Conservation (phyloP, 2,113 vertebrate genomes). For the Aptenodytes patagonicus region DNA sequence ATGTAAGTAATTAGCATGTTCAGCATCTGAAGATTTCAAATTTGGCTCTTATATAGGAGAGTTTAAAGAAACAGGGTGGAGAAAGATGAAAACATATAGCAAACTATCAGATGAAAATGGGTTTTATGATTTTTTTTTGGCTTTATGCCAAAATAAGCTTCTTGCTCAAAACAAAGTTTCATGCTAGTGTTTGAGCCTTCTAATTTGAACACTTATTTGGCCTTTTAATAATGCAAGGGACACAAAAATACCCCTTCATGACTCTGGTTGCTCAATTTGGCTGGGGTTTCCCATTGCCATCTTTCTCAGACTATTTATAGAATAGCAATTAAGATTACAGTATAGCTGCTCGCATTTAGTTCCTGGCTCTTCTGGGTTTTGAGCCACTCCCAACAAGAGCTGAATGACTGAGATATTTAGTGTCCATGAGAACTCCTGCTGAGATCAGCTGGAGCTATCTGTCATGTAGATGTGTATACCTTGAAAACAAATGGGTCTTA, state of each 20-base stretch:
- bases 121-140: not conserved
- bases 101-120: not conserved
- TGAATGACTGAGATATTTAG: constrained; percentile 7
- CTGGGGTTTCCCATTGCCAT: constrained; percentile 35
- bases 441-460: constrained; percentile 26
- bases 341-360: constrained; percentile 18
- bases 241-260: constrained; percentile 5
- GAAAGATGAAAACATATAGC: not conserved
- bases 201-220: constrained; percentile 6
- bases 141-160: not conserved
- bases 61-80: not conserved
- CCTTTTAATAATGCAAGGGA: constrained; percentile 20
- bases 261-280: constrained; percentile 39
- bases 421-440: constrained; percentile 7
- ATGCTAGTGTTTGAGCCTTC: not conserved
- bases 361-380: constrained; percentile 35
- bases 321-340: constrained; percentile 55
- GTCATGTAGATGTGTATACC: not conserved
- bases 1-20: not conserved
- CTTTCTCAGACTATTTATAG: constrained; percentile 61
- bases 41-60: not conserved
- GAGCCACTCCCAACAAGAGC: constrained; percentile 42
- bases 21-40: not conserved
- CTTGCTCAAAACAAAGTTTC: not conserved
- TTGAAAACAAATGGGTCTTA: not conserved